phyloP scores from a whole-genome alignment of 1,140 invertebrate genomes.

The Anthonomus grandis region DNA sequence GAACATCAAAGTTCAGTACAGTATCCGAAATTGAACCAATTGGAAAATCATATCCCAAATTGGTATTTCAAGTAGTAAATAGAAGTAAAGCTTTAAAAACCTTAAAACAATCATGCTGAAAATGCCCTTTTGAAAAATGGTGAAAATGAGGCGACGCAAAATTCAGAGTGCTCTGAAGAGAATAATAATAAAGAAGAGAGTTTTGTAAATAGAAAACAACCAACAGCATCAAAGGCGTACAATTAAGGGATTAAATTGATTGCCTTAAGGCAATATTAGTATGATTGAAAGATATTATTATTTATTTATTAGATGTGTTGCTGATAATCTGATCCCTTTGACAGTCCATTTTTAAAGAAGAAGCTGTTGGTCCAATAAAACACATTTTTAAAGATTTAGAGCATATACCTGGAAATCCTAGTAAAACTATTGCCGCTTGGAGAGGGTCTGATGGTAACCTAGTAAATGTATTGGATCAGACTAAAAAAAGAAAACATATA shows the following conservation, averaged over 20 bases:
- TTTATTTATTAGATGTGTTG: slow-evolving; percentile 58
- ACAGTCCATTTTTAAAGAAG: slow-evolving; percentile 69
- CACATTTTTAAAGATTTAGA: slow-evolving; percentile 32
- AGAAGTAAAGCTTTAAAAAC: background rate
- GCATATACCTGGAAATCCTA: background rate
- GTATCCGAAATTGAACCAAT: slow-evolving; percentile 1
- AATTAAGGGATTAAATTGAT: slow-evolving; percentile 67
- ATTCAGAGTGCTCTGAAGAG: slow-evolving; percentile 21
- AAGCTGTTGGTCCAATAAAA: slow-evolving; percentile 35
- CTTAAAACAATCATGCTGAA: slow-evolving; percentile 52
- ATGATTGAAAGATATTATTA: background rate
- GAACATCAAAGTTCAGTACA: slow-evolving; percentile 7
- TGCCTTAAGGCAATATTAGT: slow-evolving; percentile 64
- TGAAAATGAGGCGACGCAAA: slow-evolving; percentile 36
- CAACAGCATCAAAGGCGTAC: slow-evolving; percentile 32
- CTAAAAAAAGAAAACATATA: no score
- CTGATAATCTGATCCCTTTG: slow-evolving; percentile 66
- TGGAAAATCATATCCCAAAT: slow-evolving; percentile 11
- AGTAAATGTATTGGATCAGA: no score
- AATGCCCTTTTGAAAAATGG: slow-evolving; percentile 40
- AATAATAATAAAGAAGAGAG: slow-evolving; percentile 35
- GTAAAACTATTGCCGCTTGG: no score
- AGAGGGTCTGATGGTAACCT: no score
- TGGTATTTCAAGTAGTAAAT: background rate
- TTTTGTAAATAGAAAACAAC: slow-evolving; percentile 2